These are phyloP conservation scores for Podarcis cretensis DNA, from an alignment of 2,113 vertebrate genomes.

Conservation along the genomic window DNA sequence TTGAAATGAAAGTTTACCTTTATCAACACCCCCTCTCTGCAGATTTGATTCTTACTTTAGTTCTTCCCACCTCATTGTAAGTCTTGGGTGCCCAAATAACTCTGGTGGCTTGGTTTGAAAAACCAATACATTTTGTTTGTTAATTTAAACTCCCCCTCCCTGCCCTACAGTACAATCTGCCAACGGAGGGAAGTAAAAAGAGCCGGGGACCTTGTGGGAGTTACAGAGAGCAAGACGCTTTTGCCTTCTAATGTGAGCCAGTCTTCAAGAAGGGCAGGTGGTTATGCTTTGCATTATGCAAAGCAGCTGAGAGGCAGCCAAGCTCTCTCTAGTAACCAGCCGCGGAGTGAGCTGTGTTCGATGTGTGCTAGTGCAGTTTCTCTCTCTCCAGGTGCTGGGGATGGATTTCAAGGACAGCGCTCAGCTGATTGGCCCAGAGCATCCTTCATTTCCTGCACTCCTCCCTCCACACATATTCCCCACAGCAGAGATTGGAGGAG, in stretches of 20 bases:
- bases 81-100: background rate
- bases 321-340: background rate
- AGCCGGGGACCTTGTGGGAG: background rate
- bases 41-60: background rate
- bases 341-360: background rate
- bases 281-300: background rate
- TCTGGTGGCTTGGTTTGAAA: background rate
- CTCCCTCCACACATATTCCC: conserved; percentile 54
- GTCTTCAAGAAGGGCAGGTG: background rate
- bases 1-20: background rate
- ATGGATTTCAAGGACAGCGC: conserved; percentile 30
- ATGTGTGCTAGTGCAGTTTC: background rate
- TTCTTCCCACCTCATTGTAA: background rate
- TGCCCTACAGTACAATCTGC: background rate
- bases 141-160: background rate
- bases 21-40: too few relatives aligned
- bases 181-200: background rate
- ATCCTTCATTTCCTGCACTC: conserved; percentile 53
- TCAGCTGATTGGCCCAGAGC: conserved; percentile 58
- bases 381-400: conserved; percentile 30
- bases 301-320: background rate
- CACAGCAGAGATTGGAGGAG: conserved; percentile 64
- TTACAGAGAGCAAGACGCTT: background rate
- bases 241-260: fast-evolving
- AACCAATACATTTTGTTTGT: too few relatives aligned